Evolutionary conservation across 2,888 invertebrate species (phyloP).

Genomic region (Leucania comma): DNA sequence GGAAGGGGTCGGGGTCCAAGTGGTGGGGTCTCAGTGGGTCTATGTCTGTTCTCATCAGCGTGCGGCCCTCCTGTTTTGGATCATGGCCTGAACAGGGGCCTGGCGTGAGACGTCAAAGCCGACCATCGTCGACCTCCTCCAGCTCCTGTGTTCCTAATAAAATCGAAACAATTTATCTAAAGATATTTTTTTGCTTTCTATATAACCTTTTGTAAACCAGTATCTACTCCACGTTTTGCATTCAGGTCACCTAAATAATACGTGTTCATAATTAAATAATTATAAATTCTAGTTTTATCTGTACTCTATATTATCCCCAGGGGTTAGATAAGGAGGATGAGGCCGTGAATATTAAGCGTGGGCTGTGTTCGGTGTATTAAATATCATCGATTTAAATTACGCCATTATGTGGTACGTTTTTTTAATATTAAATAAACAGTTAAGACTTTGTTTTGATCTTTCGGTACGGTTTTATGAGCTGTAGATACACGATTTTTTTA

Average conservation of each 20-base stretch:
- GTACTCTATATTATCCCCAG: constrained; percentile 32
- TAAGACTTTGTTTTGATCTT: neutral
- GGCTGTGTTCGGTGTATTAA: constrained; percentile 36
- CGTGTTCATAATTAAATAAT: constrained; percentile 54
- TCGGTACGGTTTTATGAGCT: neutral
- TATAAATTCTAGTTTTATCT: constrained; percentile 57
- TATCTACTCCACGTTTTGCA: constrained; percentile 18
- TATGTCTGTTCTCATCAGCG: too few species aligned
- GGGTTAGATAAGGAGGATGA: constrained; percentile 23
- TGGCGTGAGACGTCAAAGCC: too few species aligned
- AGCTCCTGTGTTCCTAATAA: too few species aligned
- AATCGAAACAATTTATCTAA: too few species aligned
- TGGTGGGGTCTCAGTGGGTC: too few species aligned
- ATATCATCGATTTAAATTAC: constrained; percentile 37
- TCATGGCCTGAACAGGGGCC: too few species aligned
- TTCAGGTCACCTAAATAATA: constrained; percentile 39
- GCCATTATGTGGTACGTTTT: constrained; percentile 15
- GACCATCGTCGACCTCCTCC: too few species aligned
- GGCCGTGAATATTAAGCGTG: constrained; percentile 49
- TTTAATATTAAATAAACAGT: neutral
- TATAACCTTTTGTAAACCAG: neutral
- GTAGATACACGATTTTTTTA: too few species aligned
- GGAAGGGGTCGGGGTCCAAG: too few species aligned
- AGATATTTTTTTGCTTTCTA: too few species aligned
- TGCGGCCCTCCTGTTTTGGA: too few species aligned